Base-by-base conservation (phyloP, 2,888 invertebrate genomes). In the Platycnemis pennipes region DNA sequence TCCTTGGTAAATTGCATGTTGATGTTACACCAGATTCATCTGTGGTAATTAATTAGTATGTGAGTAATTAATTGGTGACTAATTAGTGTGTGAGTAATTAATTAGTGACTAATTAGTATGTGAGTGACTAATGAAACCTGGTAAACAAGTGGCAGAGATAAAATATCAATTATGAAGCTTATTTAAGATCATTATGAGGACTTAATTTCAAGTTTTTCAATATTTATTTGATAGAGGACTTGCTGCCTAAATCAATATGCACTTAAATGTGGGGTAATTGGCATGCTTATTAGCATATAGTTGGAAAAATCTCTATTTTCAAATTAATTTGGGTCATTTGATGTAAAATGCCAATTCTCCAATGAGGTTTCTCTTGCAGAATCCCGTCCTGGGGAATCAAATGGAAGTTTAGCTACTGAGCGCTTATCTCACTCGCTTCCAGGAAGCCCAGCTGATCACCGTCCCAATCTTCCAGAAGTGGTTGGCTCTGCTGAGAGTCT, bases 401-500 rank as follows among this genome's bases (percentile, higher is more conserved):
- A 97, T 96, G 97, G 97, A 95, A 97, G 97, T 95, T 97, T 97
- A 95, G 97, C 97, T 94, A 96, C 97, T 95, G 97, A 98, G 96
- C 97, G 98, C 95, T 96, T 97, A 95, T 97, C 97, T 95, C 98
- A 98, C 96, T 98, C 98, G 95, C 97, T 98, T 95, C 98, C 98
- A 94, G 98, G 98, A 95, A 98, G 97, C 96, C 98, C 98, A 94
- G 97, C 97, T 95, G 98, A 98, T 96, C 97, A 97, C 95, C 97
- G 97, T 95, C 97, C 97, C 94, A 97, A 97, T 96, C 97, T 98
- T 94, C 98, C 98, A 96, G 98, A 98, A 96, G 98, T 99, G 94
- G 98, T 99, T 96, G 99, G 99, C 95, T 99, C 99, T 95, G 99
- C 99, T 86, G 99, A 99, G 96, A 99, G 99, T 96, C 97, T 99